A percentile compares a stretch with the other conserved stretches of the same genome.
Conservation (phyloP, 2,113 vertebrate genomes). For the Odocoileus hemionus region DNA sequence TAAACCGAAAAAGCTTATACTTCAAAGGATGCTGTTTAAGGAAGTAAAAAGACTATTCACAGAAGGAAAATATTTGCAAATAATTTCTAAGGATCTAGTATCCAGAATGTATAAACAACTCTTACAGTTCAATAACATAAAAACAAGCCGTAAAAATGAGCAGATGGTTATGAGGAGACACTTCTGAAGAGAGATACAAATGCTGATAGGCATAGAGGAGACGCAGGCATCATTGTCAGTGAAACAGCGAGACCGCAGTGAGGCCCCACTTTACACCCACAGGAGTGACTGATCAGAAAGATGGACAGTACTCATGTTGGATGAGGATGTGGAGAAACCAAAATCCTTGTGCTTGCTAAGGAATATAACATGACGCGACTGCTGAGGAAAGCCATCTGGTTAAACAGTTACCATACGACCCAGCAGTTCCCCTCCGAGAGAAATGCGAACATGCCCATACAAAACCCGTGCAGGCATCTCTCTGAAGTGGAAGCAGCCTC, state of each 20-base stretch:
- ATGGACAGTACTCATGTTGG: neutral
- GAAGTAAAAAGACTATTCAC: neutral
- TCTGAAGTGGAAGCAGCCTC: too few relatives aligned
- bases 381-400: neutral
- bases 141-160: neutral
- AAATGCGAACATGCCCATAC: neutral
- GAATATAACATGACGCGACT: accelerated
- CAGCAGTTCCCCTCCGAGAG: neutral
- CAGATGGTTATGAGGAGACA: neutral
- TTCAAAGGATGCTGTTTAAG: neutral
- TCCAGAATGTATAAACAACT: neutral
- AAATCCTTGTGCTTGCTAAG: accelerated
- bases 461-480: too few relatives aligned
- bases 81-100: neutral
- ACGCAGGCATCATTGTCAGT: accelerated
- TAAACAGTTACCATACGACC: accelerated
- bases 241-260: neutral
- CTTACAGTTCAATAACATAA: neutral
- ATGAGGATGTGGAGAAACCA: neutral
- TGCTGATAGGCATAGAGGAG: neutral
- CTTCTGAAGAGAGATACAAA: neutral
- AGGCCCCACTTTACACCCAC: accelerated
- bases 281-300: neutral
- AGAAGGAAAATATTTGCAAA: neutral
- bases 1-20: neutral